A percentile compares a stretch with the other conserved stretches of the same genome.
phyloP scores from a whole-genome alignment of 2,888 invertebrate species.

The Carcina quercana region DNA sequence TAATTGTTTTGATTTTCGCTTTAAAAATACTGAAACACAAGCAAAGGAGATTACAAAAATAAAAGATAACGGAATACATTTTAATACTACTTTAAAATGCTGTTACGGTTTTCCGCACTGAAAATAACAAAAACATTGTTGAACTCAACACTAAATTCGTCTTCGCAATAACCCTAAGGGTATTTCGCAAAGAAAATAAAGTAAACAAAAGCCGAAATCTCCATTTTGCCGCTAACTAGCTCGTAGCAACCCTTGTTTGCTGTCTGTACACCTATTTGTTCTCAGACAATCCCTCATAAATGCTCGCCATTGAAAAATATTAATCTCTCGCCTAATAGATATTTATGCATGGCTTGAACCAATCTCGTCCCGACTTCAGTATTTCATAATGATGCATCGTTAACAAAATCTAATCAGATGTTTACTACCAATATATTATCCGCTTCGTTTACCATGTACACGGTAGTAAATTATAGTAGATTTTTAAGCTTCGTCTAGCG shows the following conservation, averaged over 20 bases:
- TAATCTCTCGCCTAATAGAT: slow-evolving; percentile 68
- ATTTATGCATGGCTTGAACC: slow-evolving; percentile 66
- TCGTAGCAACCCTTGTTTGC: slow-evolving; percentile 60
- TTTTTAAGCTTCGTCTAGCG: slow-evolving; percentile 6
- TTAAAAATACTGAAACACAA: slow-evolving; percentile 3
- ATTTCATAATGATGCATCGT: slow-evolving; percentile 44
- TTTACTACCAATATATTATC: slow-evolving; percentile 49
- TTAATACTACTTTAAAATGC: slow-evolving; percentile 2
- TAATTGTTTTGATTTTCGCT: slow-evolving; percentile 13
- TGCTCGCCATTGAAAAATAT: slow-evolving; percentile 60
- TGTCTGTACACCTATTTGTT: slow-evolving; percentile 31
- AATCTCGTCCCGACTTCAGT: slow-evolving; percentile 46
- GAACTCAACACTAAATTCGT: slow-evolving; percentile 19
- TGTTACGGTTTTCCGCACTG: too few species aligned
- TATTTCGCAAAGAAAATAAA: slow-evolving; percentile 21
- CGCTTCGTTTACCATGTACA: slow-evolving; percentile 33
- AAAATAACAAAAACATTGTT: too few species aligned
- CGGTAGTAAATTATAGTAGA: slow-evolving; percentile 26
- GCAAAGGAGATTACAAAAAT: slow-evolving; percentile 2
- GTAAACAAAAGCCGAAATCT: slow-evolving; percentile 35
- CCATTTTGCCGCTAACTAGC: slow-evolving; percentile 42
- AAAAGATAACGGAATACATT: too few species aligned
- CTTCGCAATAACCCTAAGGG: slow-evolving; percentile 16
- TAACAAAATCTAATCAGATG: slow-evolving; percentile 52
- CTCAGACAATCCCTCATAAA: slow-evolving; percentile 38